phyloP scores from a whole-genome alignment of 2,888 invertebrate species.

The Eilema caniola region DNA sequence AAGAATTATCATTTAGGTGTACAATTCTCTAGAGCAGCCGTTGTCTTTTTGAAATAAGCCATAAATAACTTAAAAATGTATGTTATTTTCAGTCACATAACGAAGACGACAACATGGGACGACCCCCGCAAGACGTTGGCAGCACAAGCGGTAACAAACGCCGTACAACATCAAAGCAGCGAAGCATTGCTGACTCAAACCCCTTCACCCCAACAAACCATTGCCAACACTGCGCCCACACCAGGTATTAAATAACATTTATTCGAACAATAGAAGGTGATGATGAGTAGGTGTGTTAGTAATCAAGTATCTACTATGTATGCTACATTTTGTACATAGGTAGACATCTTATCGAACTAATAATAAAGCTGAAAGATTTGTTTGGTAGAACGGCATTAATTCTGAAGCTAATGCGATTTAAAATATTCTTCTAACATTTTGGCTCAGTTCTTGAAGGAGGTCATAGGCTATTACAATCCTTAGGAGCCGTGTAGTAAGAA shows the following conservation, averaged over 20 bases:
- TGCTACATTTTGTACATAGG: neutral
- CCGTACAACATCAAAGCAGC: constrained; percentile 84
- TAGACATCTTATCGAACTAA: neutral
- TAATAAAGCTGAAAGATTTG: neutral
- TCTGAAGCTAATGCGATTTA: too few species aligned
- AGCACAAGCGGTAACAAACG: constrained; percentile 85
- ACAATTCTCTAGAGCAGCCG: too few species aligned
- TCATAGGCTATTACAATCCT: too few species aligned
- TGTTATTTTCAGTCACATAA: constrained; percentile 90
- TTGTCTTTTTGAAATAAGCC: neutral
- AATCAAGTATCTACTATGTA: neutral
- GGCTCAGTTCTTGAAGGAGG: too few species aligned
- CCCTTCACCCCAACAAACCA: constrained; percentile 76
- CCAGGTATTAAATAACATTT: constrained; percentile 63
- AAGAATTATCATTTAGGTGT: too few species aligned
- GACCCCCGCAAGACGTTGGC: constrained; percentile 94
- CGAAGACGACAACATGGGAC: constrained; percentile 96
- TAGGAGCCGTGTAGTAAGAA: too few species aligned
- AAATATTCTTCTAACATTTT: too few species aligned
- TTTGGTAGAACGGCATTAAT: neutral
- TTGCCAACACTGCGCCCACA: constrained; percentile 66
- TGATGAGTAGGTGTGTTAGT: neutral
- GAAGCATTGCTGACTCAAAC: constrained; percentile 81
- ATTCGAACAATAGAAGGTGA: neutral
- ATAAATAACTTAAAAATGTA: neutral